phyloP scores from a whole-genome alignment of 2,888 invertebrate species.

The Eupithecia inturbata region DNA sequence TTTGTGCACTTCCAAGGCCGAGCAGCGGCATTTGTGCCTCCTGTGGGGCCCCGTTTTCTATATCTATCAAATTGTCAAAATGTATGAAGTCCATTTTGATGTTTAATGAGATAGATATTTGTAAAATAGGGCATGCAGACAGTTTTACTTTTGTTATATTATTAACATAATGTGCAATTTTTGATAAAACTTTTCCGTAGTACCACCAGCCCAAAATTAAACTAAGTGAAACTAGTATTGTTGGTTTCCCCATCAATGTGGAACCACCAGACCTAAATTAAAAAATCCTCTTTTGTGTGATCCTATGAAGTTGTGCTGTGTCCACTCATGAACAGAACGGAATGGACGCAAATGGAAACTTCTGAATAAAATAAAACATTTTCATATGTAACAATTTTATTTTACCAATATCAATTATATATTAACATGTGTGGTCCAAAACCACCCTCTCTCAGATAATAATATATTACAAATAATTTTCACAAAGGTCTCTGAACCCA shows the following conservation, averaged over 20 bases:
- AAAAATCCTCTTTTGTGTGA: neutral
- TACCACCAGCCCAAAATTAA: no score
- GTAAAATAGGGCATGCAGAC: no score
- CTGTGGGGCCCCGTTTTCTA: no score
- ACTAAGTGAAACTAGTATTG: neutral
- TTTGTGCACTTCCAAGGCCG: no score
- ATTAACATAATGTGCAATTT: no score
- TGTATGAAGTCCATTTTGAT: no score
- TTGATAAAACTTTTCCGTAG: no score
- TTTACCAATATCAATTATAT: constrained; percentile 84
- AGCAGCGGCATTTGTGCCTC: no score
- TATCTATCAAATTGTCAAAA: no score
- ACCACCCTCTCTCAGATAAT: constrained; percentile 82
- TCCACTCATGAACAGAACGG: neutral
- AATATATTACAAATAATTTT: constrained; percentile 83
- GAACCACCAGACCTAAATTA: neutral
- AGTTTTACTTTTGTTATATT: no score
- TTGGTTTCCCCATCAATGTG: neutral
- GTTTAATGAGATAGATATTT: no score
- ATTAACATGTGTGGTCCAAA: constrained; percentile 83
- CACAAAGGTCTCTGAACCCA: constrained; percentile 79
- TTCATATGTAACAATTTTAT: constrained; percentile 83
- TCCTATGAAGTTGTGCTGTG: neutral
- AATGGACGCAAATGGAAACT: neutral
- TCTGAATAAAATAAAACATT: constrained; percentile 51